Evolutionary conservation across 2,113 vertebrate species (phyloP).

Genomic region (Paraplagusia blochii): DNA sequence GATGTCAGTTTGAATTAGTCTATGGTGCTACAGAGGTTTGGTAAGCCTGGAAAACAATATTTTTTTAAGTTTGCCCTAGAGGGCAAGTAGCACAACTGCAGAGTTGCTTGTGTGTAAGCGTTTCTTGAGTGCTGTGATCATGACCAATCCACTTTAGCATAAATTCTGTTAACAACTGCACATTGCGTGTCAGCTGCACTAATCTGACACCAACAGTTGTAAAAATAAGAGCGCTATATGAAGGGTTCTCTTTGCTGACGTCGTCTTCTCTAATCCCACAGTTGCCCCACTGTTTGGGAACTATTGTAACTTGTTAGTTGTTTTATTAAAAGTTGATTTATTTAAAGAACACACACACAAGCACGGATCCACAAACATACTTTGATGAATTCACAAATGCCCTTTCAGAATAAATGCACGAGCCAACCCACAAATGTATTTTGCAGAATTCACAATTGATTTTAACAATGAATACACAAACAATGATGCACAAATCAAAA

Average conservation of each 20-base stretch:
- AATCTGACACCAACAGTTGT: constrained; percentile 64
- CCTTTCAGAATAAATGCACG: too few relatives aligned
- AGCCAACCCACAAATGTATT: too few relatives aligned
- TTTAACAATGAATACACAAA: too few relatives aligned
- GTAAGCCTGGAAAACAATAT: constrained; percentile 69
- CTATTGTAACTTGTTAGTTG: constrained; percentile 42
- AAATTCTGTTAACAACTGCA: constrained; percentile 47
- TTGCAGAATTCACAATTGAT: too few relatives aligned
- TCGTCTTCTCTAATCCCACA: constrained; percentile 47
- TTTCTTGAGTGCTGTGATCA: constrained; percentile 15
- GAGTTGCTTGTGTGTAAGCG: constrained; percentile 30
- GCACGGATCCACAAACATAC: too few relatives aligned
- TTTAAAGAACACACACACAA: too few relatives aligned
- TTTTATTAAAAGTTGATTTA: constrained; percentile 22
- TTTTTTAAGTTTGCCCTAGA: constrained; percentile 64
- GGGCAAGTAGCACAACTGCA: constrained; percentile 33
- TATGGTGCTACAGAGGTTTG: constrained; percentile 48
- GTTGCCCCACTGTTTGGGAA: constrained; percentile 61
- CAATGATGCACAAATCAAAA: too few relatives aligned
- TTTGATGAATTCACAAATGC: too few relatives aligned
- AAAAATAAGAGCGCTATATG: constrained; percentile 48
- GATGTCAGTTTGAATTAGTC: constrained; percentile 67
- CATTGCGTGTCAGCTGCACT: constrained; percentile 53
- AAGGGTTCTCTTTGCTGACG: constrained; percentile 12
- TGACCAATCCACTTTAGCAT: constrained; percentile 22